Base-by-base conservation (phyloP, 30 jellyfish, hydroid and myxozoan species). In the Morbakka virulenta region DNA sequence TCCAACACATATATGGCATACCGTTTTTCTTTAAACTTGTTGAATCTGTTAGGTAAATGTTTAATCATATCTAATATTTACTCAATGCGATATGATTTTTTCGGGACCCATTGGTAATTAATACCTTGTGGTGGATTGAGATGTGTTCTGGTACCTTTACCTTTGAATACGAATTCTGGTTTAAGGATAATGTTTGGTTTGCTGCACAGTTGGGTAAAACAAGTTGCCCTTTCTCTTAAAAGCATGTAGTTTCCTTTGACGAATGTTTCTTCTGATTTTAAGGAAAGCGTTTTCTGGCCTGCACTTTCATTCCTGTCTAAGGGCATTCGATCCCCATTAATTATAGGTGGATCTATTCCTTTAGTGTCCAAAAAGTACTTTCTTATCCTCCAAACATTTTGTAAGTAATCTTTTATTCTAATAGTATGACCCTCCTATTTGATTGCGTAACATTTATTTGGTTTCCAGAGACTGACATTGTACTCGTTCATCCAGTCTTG, bases 1-100 rank as follows among this genome's bases (percentile, higher is more conserved):
- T 86, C 94, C 0, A 77, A 68, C 28, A 77, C 96, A 47, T 86
- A 86, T 34, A 86, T 86, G 23, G 89, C 89, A 47, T 68, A 82
- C 27, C 52, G 36, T 65, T 84, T 50, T 29, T 70, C 91, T 17
- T 79, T 84, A 36, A 82, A 82, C 74, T 34, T 29, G 65, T 82
- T n/a, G n/a, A n/a, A n/a, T n/a, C n/a, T n/a, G n/a, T n/a, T n/a
- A n/a, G n/a, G n/a, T n/a, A n/a, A n/a, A 34, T 32, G 74, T 20
- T 65, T 57, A 34, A 85, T 67, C 2, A 81, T 85, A 36, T 77
- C 53, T 2, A 85, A 41, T 25, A 74, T 30, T 32, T 74, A 75
- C 32, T 49, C 85, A 6, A 74, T 9, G 3, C 85, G 85, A 50
- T 74, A 74, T 1, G 76, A 74, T 20, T 64, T 75, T 4, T 52